phyloP scores from a whole-genome alignment of 2,888 invertebrate species.

The Creontiades dilutus region DNA sequence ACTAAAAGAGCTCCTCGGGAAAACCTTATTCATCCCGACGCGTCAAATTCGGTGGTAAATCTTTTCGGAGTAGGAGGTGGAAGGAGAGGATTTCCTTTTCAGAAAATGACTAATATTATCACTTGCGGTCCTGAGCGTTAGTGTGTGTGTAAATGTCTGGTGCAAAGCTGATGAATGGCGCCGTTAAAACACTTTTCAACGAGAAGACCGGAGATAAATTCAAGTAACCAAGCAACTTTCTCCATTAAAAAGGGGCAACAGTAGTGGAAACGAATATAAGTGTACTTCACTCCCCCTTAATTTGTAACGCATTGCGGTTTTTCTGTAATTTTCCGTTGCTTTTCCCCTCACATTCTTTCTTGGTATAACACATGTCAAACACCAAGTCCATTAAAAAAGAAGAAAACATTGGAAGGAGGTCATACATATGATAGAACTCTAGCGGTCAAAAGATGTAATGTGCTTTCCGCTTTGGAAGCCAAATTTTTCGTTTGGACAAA shows the following conservation, averaged over 20 bases:
- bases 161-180: conserved; percentile 20
- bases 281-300: background rate
- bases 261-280: conserved; percentile 20
- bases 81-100: background rate
- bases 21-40: background rate
- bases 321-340: background rate
- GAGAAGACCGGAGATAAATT: conserved; percentile 10
- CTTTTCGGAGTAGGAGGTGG: background rate
- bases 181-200: conserved; percentile 39
- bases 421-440: no score
- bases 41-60: background rate
- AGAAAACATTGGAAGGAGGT: no score
- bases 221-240: conserved; percentile 26
- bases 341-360: background rate
- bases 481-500: no score
- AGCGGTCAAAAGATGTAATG: no score
- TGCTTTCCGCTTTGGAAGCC: no score
- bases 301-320: conserved; percentile 39
- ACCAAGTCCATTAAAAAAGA: no score
- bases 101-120: conserved; percentile 27
- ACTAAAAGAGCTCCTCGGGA: background rate
- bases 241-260: conserved; percentile 32
- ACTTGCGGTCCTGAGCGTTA: background rate
- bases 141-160: conserved; percentile 6
- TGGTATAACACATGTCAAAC: background rate